Conservation (phyloP, 2,113 vertebrate species). For the Solea senegalensis region DNA sequence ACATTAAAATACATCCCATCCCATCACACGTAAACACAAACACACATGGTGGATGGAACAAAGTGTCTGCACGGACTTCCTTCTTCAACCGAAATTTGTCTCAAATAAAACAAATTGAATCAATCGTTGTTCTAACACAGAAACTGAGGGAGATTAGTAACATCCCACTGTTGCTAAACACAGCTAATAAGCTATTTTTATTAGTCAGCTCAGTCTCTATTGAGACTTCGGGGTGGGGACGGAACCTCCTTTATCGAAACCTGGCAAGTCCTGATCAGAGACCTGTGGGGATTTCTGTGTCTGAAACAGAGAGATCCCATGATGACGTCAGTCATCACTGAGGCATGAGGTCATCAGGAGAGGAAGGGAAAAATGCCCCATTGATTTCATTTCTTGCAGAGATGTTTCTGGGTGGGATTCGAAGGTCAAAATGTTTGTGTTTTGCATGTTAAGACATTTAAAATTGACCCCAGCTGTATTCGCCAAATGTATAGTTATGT, state of each 20-base stretch:
- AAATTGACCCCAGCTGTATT: conserved; percentile 23
- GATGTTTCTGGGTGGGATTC: conserved; percentile 40
- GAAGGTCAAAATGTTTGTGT: conserved; percentile 24
- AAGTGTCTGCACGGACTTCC: conserved; percentile 16
- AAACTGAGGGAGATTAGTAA: conserved; percentile 29
- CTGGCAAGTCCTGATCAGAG: conserved; percentile 75
- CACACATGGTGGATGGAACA: conserved; percentile 6
- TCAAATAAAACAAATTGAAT: not conserved
- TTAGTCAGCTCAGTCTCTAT: conserved; percentile 78
- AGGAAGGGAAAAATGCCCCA: conserved; percentile 32
- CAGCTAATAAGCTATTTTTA: conserved; percentile 75
- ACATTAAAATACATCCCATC: not conserved
- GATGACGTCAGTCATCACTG: conserved; percentile 60
- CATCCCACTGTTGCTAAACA: conserved; percentile 61
- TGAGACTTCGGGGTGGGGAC: conserved; percentile 78
- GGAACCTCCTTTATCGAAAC: conserved; percentile 79
- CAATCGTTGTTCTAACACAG: not conserved
- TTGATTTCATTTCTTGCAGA: conserved; percentile 39
- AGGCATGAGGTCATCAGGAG: conserved; percentile 59
- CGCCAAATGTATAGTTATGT: not conserved
- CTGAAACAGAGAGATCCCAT: conserved; percentile 65
- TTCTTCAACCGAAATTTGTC: not conserved
- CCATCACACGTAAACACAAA: conserved; percentile 11
- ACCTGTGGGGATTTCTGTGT: conserved; percentile 68
- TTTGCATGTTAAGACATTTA: conserved; percentile 14